Percentiles rank a stretch among this genome's conserved stretches.
Evolutionary conservation across 1,140 invertebrate genomes (phyloP).

Genomic region (Microvelia longipes): DNA sequence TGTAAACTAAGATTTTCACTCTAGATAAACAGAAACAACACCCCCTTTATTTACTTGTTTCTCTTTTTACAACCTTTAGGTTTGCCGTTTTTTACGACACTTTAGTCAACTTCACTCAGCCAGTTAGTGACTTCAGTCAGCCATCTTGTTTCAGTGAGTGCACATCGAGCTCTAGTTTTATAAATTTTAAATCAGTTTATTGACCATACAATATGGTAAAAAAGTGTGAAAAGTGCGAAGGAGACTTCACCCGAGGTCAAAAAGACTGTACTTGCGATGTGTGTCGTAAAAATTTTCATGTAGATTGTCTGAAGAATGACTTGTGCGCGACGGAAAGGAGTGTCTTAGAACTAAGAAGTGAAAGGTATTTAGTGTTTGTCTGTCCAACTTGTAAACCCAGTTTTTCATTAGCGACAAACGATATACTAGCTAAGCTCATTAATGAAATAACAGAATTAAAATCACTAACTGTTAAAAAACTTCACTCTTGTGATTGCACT

Average conservation of each 20-base stretch:
- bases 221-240: not conserved
- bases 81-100: no score
- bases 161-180: no score
- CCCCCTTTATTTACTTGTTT: no score
- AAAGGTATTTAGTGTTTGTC: not conserved
- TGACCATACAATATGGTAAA: not conserved
- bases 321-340: not conserved
- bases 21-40: no score
- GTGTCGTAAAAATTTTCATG: not conserved
- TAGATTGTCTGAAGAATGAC: not conserved
- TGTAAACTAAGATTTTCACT: no score
- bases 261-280: not conserved
- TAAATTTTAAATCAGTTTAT: no score
- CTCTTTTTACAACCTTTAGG: no score
- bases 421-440: not conserved
- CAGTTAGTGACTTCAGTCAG: no score
- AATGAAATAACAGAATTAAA: not conserved
- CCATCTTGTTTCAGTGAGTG: no score
- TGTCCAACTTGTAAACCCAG: not conserved
- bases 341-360: not conserved
- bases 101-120: no score
- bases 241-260: not conserved
- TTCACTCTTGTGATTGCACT: not conserved
- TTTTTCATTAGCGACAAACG: not conserved
- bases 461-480: not conserved